Base-by-base conservation (phyloP, 1,140 invertebrate genomes). In the Musca domestica region DNA sequence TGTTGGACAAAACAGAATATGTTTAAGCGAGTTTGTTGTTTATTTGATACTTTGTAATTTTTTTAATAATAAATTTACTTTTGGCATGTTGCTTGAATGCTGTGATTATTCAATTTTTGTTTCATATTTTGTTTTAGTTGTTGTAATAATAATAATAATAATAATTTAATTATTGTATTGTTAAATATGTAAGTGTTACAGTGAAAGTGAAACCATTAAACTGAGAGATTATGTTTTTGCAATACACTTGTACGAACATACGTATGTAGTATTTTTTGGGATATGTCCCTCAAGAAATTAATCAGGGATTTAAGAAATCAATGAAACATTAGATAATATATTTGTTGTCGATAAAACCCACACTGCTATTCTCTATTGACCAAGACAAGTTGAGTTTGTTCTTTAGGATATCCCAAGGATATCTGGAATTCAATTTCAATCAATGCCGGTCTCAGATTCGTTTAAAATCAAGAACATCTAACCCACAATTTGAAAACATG, bases 201-300 rank as follows among this genome's bases (percentile, higher is more conserved):
- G 56, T 61, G 56, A 61, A 61, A 61, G 56, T 61, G 56, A 61
- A 61, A 61, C 56, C 56, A 61, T 61, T 61, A 61, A 61, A 61
- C 56, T 61, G 56, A 61, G 56, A 61, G 34, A 34, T 34, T 5
- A 7, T 41, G 2, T 41, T 41, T 61, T 58, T 58, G 23, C 27
- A 61, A 61, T 61, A 61, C 56, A 61, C 56, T 41, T 41, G 34
- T 41, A 41, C 34, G 12, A 41, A 41, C 34, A 41, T 41, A 41
- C 34, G 34, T 41, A 41, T 41, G 34, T 41, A 41, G 34, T 41
- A 10, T 5, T 41, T 41, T 2, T 5, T 5, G 34, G 10, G 10
- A 41, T 41, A 41, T 41, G 6, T 7, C 34, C 34, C 34, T 41
- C 34, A 41, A 41, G 4, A 41, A 41, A 41, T 41, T 9, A 41